phyloP scores from a whole-genome alignment of 2,888 invertebrate genomes.

The Imbricaverruca yamaguchii region DNA sequence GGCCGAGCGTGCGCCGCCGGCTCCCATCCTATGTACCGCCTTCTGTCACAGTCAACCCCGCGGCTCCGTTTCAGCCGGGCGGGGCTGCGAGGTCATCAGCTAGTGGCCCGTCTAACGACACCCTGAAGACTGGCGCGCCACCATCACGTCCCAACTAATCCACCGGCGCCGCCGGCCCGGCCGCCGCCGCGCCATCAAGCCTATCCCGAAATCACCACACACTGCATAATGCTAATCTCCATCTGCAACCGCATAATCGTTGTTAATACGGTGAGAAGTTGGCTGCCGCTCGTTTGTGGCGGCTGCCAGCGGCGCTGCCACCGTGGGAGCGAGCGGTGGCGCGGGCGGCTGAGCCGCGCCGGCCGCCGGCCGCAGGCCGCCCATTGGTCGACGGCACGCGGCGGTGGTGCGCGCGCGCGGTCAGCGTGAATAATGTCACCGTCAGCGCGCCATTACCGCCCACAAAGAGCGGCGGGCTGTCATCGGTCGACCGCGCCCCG shows the following conservation, averaged over 20 bases:
- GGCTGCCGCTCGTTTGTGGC: background rate
- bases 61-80: background rate
- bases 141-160: background rate
- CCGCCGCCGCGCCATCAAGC: background rate
- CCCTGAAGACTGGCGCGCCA: background rate
- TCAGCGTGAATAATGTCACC: too few species aligned
- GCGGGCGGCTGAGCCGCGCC: too few species aligned
- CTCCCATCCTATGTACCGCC: background rate
- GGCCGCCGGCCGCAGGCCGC: background rate
- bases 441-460: background rate
- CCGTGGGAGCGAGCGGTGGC: background rate
- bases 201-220: slow-evolving; percentile 8
- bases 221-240: slow-evolving; percentile 10
- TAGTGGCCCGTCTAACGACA: background rate
- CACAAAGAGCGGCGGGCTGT: background rate
- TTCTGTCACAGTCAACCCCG: background rate
- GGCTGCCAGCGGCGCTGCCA: background rate
- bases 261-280: slow-evolving; percentile 19
- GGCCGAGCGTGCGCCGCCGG: too few species aligned
- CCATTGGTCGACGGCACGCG: background rate
- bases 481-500: background rate
- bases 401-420: background rate
- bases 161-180: background rate
- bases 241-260: slow-evolving; percentile 6
- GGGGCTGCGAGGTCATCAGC: background rate